A percentile compares a stretch with the other conserved stretches of the same genome.
These are phyloP conservation scores for Oligia latruncula DNA, from an alignment of 2,888 invertebrate genomes.

Conservation along the genomic window DNA sequence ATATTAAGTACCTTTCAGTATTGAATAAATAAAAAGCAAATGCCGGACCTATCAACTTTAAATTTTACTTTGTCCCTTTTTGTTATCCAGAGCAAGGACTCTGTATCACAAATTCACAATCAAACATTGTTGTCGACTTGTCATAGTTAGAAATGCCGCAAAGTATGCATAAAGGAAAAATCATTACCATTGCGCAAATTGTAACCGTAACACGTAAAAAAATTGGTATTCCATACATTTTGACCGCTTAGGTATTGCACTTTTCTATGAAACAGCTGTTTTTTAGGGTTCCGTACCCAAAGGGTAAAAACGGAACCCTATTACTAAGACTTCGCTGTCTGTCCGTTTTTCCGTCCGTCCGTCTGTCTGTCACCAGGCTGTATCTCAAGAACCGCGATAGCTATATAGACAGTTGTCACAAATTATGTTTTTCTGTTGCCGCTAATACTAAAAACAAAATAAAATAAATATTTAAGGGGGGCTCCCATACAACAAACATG, in stretches of 20 bases:
- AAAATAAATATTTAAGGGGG: too few relatives aligned
- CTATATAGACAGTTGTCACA: too few relatives aligned
- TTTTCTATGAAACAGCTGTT: neutral
- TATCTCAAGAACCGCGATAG: too few relatives aligned
- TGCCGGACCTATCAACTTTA: conserved; percentile 9
- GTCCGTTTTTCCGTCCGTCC: too few relatives aligned
- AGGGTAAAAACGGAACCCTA: too few relatives aligned
- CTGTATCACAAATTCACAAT: neutral
- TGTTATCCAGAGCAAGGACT: neutral
- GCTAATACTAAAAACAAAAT: too few relatives aligned
- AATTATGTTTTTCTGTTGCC: too few relatives aligned
- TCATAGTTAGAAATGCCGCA: neutral
- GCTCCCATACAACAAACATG: too few relatives aligned
- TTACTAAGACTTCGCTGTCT: too few relatives aligned
- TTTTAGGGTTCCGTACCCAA: neutral
- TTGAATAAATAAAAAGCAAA: conserved; percentile 67
- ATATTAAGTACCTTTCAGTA: conserved; percentile 72
- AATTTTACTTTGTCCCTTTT: neutral
- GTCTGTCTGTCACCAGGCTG: too few relatives aligned
- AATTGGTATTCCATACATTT: neutral
- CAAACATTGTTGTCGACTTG: neutral
- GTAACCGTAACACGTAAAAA: neutral
- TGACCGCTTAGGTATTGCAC: neutral
- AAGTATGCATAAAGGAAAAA: neutral
- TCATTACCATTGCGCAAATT: neutral